Percentiles rank a stretch among this genome's conserved stretches.
These are phyloP conservation scores for Scotopteryx bipunctaria DNA, from an alignment of 2,888 invertebrate species.

Conservation along the genomic window DNA sequence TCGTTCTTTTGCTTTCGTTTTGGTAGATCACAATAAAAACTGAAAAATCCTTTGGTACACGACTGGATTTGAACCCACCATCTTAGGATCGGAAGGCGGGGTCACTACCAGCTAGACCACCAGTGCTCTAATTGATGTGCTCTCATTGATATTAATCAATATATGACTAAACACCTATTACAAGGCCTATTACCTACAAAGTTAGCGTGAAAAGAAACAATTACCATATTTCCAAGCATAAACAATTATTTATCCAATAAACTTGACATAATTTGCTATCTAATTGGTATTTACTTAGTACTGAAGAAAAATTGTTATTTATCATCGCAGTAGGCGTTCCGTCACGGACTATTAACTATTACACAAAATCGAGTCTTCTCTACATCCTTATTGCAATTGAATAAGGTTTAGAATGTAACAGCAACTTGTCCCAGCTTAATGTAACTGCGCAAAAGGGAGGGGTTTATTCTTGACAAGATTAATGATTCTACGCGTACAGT, in stretches of 20 bases:
- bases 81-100: too few species aligned
- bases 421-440: slow-evolving; percentile 46
- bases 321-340: slow-evolving; percentile 39
- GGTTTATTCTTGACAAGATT: slow-evolving; percentile 68
- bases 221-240: not conserved
- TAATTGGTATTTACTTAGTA: slow-evolving; percentile 5
- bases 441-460: slow-evolving; percentile 71
- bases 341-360: slow-evolving; percentile 37
- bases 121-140: too few species aligned
- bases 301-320: slow-evolving; percentile 31
- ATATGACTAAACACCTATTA: too few species aligned
- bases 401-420: slow-evolving; percentile 40
- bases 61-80: too few species aligned
- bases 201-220: too few species aligned
- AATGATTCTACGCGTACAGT: slow-evolving; percentile 53
- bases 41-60: too few species aligned
- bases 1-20: too few species aligned
- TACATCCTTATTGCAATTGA: slow-evolving; percentile 25
- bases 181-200: too few species aligned
- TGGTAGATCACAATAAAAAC: too few species aligned
- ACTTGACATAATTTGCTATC: not conserved
- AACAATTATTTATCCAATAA: not conserved
- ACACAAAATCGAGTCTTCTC: not conserved
- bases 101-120: too few species aligned
- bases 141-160: too few species aligned